These are phyloP conservation scores for Idaea biselata DNA, from an alignment of 2,888 invertebrate species.

Conservation along the genomic window DNA sequence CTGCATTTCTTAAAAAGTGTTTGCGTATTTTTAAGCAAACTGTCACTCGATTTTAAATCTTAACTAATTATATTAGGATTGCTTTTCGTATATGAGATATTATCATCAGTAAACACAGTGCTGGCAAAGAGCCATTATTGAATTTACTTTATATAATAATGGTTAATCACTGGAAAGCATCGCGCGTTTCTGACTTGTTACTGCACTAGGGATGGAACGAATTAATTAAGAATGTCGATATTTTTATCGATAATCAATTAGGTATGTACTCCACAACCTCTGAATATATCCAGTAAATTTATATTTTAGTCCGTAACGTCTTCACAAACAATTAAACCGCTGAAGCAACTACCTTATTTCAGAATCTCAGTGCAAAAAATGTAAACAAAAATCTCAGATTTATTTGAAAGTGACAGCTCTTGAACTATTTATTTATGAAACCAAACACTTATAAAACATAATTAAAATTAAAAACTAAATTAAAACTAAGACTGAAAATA, in stretches of 20 bases:
- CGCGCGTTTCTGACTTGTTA: constrained; percentile 74
- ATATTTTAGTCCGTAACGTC: no score
- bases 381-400: no score
- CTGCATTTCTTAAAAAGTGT: constrained; percentile 23
- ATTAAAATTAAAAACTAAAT: no score
- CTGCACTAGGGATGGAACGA: constrained; percentile 40
- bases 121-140: constrained; percentile 75
- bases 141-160: constrained; percentile 81
- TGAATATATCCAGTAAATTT: no score
- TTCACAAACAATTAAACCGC: no score
- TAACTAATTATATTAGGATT: neutral
- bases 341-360: no score
- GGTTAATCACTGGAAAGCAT: constrained; percentile 78
- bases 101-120: constrained; percentile 67
- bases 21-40: constrained; percentile 10
- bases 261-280: no score
- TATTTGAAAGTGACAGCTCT: no score
- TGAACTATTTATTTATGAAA: no score
- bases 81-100: neutral
- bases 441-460: no score
- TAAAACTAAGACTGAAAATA: no score
- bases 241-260: constrained; percentile 14
- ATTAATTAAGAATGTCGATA: constrained; percentile 5
- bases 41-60: constrained; percentile 31
- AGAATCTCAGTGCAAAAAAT: no score